A percentile compares a stretch with the other conserved stretches of the same genome.
Conservation (phyloP, 1,140 invertebrate species). For the Trypoxylus dichotomus region DNA sequence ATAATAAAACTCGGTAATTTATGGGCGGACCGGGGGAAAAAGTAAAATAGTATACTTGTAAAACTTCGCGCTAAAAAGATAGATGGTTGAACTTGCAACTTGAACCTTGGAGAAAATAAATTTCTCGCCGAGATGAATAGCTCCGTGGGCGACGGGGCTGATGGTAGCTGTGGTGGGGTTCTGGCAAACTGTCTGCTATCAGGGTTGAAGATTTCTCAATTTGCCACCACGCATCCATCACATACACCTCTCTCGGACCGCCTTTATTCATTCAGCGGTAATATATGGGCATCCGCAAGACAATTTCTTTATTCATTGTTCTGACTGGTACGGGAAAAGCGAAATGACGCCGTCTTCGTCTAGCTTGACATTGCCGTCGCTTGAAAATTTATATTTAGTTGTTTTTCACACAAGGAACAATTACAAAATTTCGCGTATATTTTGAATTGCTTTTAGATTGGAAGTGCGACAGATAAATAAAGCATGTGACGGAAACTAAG, state of each 20-base stretch:
- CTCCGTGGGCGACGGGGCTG: constrained; percentile 35
- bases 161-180: constrained; percentile 16
- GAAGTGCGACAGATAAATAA: no score
- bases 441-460: no score
- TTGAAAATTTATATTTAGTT: neutral
- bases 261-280: constrained; percentile 25
- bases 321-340: neutral
- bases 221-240: constrained; percentile 43
- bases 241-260: constrained; percentile 33
- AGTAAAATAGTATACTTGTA: constrained; percentile 43
- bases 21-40: constrained; percentile 35
- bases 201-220: constrained; percentile 45
- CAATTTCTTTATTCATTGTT: constrained; percentile 23
- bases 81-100: constrained; percentile 46
- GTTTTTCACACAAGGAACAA: neutral
- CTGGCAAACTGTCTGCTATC: constrained; percentile 36
- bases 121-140: constrained; percentile 44
- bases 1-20: constrained; percentile 41
- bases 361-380: neutral
- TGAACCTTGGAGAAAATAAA: constrained; percentile 46
- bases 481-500: no score
- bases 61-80: constrained; percentile 45
- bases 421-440: neutral
- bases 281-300: constrained; percentile 15
- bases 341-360: neutral